A percentile compares a stretch with the other conserved stretches of the same genome.
phyloP scores from a whole-genome alignment of 2,797 vertebrate genomes.

The Scomberomorus guttatus region DNA sequence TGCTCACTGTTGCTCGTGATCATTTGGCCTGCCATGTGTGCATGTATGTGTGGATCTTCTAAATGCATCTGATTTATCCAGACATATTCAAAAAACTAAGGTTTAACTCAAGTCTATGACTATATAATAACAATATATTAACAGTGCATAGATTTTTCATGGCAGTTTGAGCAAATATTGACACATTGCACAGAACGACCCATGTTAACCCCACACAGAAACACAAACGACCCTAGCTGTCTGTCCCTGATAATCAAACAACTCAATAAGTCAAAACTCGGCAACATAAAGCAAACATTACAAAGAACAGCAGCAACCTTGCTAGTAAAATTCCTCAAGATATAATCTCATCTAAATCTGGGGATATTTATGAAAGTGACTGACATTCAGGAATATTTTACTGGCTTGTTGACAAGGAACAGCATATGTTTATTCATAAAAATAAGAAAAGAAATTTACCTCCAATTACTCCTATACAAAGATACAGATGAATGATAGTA shows the following conservation, averaged over 20 bases:
- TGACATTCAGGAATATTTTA: not conserved
- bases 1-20: slow-evolving; percentile 4
- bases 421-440: not conserved
- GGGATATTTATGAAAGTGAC: not conserved
- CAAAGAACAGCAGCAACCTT: not conserved
- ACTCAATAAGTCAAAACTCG: slow-evolving; percentile 20
- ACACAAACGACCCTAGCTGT: not conserved
- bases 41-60: slow-evolving; percentile 1
- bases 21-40: not conserved
- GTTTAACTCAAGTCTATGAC: not conserved
- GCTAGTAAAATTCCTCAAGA: not conserved
- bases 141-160: not conserved
- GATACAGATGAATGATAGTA: slow-evolving; percentile 88
- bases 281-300: slow-evolving; percentile 24
- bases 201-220: slow-evolving; percentile 1
- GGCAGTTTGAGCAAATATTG: slow-evolving; percentile 3
- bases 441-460: slow-evolving; percentile 72
- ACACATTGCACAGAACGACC: not conserved
- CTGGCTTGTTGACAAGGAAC: not conserved
- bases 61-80: not conserved
- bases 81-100: not conserved
- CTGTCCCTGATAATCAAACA: slow-evolving; percentile 19
- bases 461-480: slow-evolving; percentile 89
- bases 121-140: not conserved
- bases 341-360: too few relatives aligned